Evolutionary conservation across 2,113 vertebrate genomes (phyloP).

Genomic region (Kryptolebias marmoratus): DNA sequence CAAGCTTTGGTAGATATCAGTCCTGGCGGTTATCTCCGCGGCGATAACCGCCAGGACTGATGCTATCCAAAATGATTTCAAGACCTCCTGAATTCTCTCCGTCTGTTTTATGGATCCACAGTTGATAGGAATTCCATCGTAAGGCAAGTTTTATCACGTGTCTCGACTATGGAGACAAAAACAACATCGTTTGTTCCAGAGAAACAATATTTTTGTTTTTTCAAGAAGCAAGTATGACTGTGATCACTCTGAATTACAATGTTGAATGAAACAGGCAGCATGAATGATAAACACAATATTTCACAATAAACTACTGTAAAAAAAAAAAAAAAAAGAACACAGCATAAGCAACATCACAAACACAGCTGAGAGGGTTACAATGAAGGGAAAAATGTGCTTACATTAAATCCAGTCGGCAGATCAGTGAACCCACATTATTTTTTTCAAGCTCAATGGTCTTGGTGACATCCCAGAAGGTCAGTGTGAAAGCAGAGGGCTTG

Average conservation of each 20-base stretch:
- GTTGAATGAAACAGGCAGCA: too few relatives aligned
- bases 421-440: conserved; percentile 24
- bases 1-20: background rate
- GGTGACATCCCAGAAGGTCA: conserved; percentile 55
- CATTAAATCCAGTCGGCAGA: conserved; percentile 23
- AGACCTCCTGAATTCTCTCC: conserved; percentile 16
- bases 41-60: conserved; percentile 14
- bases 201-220: background rate
- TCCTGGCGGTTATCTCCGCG: background rate
- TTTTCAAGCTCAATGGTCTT: conserved; percentile 29
- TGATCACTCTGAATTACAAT: background rate
- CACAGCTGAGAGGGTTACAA: background rate
- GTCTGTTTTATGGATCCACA: conserved; percentile 6
- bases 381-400: conserved; percentile 23
- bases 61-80: conserved; percentile 10
- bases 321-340: too few relatives aligned
- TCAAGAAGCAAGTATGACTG: conserved; percentile 4
- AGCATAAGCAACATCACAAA: background rate
- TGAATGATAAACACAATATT: too few relatives aligned
- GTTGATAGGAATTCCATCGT: conserved; percentile 22
- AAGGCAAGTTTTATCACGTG: conserved; percentile 19
- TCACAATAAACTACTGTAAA: too few relatives aligned
- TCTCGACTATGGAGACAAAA: conserved; percentile 11
- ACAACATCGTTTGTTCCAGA: conserved; percentile 4
- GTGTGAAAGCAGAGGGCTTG: conserved; percentile 39